Evolutionary conservation across 1,140 invertebrate genomes (phyloP).

Genomic region (Diorhabda sublineata): DNA sequence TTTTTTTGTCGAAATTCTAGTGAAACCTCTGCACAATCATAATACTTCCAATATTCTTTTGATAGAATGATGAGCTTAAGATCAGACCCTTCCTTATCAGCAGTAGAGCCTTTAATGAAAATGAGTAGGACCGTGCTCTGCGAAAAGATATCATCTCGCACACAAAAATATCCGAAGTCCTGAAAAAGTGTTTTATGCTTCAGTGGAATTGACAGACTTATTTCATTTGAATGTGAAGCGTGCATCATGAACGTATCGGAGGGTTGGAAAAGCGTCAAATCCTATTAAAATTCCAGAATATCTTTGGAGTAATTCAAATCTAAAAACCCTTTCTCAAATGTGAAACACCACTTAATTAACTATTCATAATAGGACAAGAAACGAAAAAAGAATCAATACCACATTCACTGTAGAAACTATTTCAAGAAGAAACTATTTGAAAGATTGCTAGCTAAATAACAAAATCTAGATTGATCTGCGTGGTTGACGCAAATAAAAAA

Average conservation of each 20-base stretch:
- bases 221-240: neutral
- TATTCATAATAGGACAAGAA: too few species aligned
- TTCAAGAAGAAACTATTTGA: too few species aligned
- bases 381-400: too few species aligned
- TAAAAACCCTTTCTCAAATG: too few species aligned
- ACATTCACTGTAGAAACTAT: too few species aligned
- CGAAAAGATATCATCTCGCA: neutral
- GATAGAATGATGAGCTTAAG: neutral
- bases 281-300: too few species aligned
- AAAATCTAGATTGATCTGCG: too few species aligned
- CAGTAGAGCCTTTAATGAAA: slow-evolving; percentile 2
- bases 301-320: too few species aligned
- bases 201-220: neutral
- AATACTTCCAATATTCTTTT: slow-evolving; percentile 3
- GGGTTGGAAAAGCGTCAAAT: too few species aligned
- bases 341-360: too few species aligned
- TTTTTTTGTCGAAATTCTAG: neutral
- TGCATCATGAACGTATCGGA: neutral
- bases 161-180: neutral
- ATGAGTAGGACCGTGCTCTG: neutral
- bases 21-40: neutral
- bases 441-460: too few species aligned
- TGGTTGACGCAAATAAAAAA: too few species aligned
- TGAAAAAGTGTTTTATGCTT: neutral
- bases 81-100: neutral